Evolutionary conservation across 2,888 invertebrate genomes (phyloP), one percentile per base, ranked within the genome.

Genomic region (Eupithecia exiguata): DNA sequence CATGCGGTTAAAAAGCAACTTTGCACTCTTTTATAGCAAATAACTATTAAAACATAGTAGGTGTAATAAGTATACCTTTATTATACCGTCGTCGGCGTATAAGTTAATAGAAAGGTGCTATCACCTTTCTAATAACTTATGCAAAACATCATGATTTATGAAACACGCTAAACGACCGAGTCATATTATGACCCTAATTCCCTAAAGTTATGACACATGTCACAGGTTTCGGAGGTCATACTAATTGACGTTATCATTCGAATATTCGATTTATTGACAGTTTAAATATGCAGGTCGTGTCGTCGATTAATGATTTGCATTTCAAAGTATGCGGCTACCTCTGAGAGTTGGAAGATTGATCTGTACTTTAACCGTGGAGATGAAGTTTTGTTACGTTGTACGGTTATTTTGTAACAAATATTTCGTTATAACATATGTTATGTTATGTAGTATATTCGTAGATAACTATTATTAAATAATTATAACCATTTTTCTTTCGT

Each of bases 171-270:
- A 25, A 58, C 58, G 14, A 14, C 12, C 25, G 12, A 69, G 69
- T 68, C 36, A 74, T 68, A 21, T 35, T 21, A 69, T 72, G 74
- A 71, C 72, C 77, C 70, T 66, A 70, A 58, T 79, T 79, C 71
- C 16, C 66, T 65, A 66, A 76, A 77, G 75, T 79, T 79, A 79
- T 79, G 79, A 78, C 78, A 77, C 72, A 76, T 76, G 78, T 74
- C 77, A 79, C 71, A 65, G 63, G 76, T 77, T 75, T 72, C 77
- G 67, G 68, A 21, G 74, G 66, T 69, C 74, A 78, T 77, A 76
- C 69, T 79, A 76, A 78, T 72, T 77, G 76, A 78, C 77, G 73
- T 77, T 72, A 73, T 76, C 70, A 74, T 74, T 73, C 73, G 76
- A 76, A 78, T 78, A 78, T 78, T 58, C 66, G 67, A 73, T 72